These are phyloP conservation scores for Laticauda laticaudata DNA, from an alignment of 2,113 vertebrate genomes.

Conservation along the genomic window DNA sequence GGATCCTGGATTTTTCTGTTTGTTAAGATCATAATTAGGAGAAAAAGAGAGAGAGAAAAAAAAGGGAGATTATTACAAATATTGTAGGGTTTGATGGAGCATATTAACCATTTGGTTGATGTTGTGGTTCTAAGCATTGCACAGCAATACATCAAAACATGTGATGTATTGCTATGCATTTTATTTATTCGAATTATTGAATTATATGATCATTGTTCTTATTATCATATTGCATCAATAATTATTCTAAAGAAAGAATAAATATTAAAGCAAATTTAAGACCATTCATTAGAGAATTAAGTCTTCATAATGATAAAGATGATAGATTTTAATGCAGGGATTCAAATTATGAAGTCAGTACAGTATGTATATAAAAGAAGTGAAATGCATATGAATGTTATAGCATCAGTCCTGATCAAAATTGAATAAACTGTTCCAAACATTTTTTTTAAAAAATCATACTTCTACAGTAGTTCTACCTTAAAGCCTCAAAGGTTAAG, in stretches of 20 bases:
- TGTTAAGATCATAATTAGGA: background rate
- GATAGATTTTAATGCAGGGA: background rate
- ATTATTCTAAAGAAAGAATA: background rate
- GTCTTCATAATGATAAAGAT: background rate
- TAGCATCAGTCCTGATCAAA: background rate
- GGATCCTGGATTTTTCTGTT: background rate
- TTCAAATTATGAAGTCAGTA: background rate
- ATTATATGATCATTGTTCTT: background rate
- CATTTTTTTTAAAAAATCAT: background rate
- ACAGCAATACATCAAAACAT: background rate
- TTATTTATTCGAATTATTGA: background rate
- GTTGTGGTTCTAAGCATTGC: background rate
- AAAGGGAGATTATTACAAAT: background rate
- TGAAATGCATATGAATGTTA: background rate
- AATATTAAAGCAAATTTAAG: background rate
- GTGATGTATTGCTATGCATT: background rate
- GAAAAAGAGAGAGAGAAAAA: background rate
- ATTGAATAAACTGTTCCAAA: background rate
- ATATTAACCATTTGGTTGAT: background rate
- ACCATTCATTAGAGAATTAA: background rate
- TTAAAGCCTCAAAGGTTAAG: background rate
- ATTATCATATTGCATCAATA: background rate
- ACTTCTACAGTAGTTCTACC: background rate
- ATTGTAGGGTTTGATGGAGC: background rate
- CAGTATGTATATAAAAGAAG: background rate